Conservation (phyloP, 2,888 invertebrate species). For the Palloptera scutellata region DNA sequence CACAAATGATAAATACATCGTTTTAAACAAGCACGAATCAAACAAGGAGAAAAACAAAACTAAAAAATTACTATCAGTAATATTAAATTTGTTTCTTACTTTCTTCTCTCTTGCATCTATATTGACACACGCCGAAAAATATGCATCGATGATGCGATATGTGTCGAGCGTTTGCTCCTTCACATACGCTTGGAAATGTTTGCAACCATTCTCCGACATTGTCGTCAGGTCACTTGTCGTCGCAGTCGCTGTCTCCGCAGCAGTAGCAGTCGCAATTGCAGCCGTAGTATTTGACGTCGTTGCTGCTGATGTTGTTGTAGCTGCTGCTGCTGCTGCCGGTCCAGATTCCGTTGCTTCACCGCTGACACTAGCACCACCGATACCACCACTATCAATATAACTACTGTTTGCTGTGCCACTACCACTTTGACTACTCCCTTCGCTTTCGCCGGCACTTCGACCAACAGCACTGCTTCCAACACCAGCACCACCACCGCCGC, state of each 20-base stretch:
- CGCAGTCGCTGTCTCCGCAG: conserved; percentile 19
- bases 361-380: neutral
- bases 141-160: conserved; percentile 77
- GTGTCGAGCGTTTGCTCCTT: conserved; percentile 64
- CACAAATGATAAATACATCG: neutral
- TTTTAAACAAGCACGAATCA: neutral
- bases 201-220: conserved; percentile 61
- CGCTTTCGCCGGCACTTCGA: conserved; percentile 5
- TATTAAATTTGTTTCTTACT: conserved; percentile 65
- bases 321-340: neutral
- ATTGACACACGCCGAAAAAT: conserved; percentile 84
- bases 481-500: conserved; percentile 15
- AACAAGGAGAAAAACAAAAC: neutral
- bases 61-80: neutral
- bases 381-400: conserved; percentile 21
- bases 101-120: conserved; percentile 83
- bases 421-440: conserved; percentile 41
- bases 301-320: conserved; percentile 8
- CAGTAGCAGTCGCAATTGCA: conserved; percentile 29
- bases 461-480: conserved; percentile 9
- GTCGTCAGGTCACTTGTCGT: conserved; percentile 35
- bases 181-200: conserved; percentile 61
- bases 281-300: conserved; percentile 40
- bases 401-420: conserved; percentile 38
- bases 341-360: conserved; percentile 5